Evolutionary conservation across 2,888 invertebrate genomes (phyloP), one percentile per base, ranked within the genome.

Genomic region (Agonopterix arenella): DNA sequence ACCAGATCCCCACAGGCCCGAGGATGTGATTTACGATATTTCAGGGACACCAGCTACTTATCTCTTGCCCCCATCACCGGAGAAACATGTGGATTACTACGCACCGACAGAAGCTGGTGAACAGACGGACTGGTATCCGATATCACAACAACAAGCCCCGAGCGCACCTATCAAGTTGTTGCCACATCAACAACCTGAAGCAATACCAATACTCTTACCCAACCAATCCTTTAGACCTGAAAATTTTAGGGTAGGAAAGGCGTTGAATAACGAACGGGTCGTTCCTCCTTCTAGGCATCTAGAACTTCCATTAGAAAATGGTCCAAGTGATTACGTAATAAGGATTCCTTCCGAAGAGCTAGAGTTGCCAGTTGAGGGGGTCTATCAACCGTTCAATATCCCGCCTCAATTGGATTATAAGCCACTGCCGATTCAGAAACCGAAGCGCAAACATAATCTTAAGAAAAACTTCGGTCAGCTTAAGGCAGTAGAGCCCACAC

Each of bases 121-220:
- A 40, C 84, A 86, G 58, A 73, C 74, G 2, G 89, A 86, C 44
- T 89, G 89, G 89, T 76, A 82, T 57, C 89, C 89, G 2, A 80
- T 88, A 47, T 61, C 70, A 1, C 70, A 80, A 57, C 59, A 57
- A 50, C 57, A 64, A 37, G 57, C 57, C 36, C 59, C 61, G 49
- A 61, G 61, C 47, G 54, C 60, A 28, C 66, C 58, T 37, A 48
- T 52, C 8, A 51, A 60, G n/a, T 54, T 62, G 28, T 47, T 61
- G 18, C 52, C 61, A 28, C 55, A 47, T 7, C 49, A 54, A 13
- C 54, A 69, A 53, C 49, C 42, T 48, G 55, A 57, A 28, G 49
- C 56, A 8, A 64, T 71, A 46, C 70, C 76, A 4, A 68, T 73
- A 41, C 61, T 65, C 47, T 56, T 68, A 52, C 5, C 51, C 5